Evolutionary conservation across 2,113 vertebrate genomes (phyloP).

Genomic region (Cyprinodon tularosa): DNA sequence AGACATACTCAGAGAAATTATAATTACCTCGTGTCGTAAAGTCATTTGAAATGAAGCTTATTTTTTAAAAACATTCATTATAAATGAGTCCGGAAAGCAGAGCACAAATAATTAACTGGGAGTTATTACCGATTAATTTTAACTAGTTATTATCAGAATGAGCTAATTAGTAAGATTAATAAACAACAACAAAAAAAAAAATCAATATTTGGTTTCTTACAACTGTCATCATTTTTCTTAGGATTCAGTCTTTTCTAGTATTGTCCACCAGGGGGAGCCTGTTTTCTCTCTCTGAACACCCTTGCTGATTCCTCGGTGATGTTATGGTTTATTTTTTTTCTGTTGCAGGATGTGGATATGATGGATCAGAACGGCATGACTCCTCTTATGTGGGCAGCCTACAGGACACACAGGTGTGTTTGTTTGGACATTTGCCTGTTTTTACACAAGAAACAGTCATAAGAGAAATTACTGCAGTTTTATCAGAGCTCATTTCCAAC

Average conservation of each 20-base stretch:
- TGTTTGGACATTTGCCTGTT: not conserved
- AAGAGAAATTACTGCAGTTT: too few species aligned
- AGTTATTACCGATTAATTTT: too few species aligned
- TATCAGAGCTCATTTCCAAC: too few species aligned
- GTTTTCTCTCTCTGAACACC: rapidly evolving
- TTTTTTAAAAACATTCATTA: too few species aligned
- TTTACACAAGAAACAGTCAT: not conserved
- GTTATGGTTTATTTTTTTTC: not conserved
- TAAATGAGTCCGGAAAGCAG: too few species aligned
- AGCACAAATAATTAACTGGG: too few species aligned
- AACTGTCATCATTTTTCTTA: not conserved
- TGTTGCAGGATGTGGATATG: slow-evolving; percentile 95
- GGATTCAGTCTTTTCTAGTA: not conserved
- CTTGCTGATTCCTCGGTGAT: not conserved
- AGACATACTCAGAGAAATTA: too few species aligned
- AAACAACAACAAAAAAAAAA: too few species aligned
- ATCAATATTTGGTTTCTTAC: too few species aligned
- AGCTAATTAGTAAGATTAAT: not conserved
- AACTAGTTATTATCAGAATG: too few species aligned
- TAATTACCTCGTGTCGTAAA: too few species aligned
- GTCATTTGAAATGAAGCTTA: too few species aligned
- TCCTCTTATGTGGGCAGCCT: slow-evolving; percentile 99
- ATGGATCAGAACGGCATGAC: slow-evolving; percentile 99
- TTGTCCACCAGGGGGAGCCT: slow-evolving; percentile 56
- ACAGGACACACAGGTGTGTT: slow-evolving; percentile 95